A percentile compares a stretch with the other conserved stretches of the same genome.
Evolutionary conservation across 2,113 vertebrate genomes (phyloP).

Genomic region (Symphodus melops): DNA sequence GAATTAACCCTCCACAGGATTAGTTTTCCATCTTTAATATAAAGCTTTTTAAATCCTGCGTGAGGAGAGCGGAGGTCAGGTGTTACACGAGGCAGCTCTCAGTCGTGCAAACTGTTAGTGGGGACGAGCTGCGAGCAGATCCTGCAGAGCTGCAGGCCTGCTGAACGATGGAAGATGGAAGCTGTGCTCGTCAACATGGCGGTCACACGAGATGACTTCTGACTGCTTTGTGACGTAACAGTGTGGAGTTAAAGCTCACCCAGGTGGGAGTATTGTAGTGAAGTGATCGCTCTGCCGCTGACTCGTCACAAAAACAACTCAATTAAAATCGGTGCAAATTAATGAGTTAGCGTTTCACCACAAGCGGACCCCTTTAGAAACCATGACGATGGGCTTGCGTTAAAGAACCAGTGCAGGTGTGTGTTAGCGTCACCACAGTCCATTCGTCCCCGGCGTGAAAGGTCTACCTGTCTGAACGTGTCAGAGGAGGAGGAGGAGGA

Average conservation of each 20-base stretch:
- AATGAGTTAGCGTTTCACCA: constrained; percentile 7
- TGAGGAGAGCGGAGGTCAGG: constrained; percentile 14
- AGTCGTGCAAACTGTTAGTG: constrained; percentile 6
- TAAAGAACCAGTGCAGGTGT: background rate
- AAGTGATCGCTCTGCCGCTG: background rate
- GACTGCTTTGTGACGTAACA: constrained; percentile 8
- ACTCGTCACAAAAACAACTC: constrained; percentile 16
- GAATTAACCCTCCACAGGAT: constrained; percentile 16
- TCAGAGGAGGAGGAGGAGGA: constrained; percentile 82
- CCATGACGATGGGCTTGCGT: constrained; percentile 1
- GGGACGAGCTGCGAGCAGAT: constrained; percentile 1
- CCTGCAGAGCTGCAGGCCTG: background rate
- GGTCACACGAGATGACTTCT: constrained; percentile 23
- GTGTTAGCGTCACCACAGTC: constrained; percentile 43
- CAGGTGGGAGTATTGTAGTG: constrained; percentile 1
- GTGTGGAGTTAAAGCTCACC: background rate
- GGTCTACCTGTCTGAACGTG: constrained; percentile 91
- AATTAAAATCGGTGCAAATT: background rate
- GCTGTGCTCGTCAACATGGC: constrained; percentile 22
- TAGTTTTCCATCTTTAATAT: background rate
- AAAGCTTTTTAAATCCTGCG: background rate
- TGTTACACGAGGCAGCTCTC: background rate
- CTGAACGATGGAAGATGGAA: constrained; percentile 6
- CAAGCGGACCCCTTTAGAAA: constrained; percentile 1
- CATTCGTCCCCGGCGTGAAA: constrained; percentile 16